Evolutionary conservation across 2,797 vertebrate species (phyloP).

Genomic region (Cossypha dichroa): DNA sequence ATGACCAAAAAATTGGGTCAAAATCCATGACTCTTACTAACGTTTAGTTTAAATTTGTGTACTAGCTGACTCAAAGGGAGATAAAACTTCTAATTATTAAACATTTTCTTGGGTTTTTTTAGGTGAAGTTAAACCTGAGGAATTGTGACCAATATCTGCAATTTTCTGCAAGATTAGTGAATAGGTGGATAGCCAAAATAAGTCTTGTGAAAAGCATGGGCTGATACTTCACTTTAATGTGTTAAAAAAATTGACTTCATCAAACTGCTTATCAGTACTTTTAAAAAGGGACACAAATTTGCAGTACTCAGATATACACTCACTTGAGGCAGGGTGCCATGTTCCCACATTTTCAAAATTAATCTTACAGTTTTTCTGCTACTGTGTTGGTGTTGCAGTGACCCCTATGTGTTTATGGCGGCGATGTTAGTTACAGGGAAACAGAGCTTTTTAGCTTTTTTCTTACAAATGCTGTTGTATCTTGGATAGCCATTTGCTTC

Average conservation of each 20-base stretch:
- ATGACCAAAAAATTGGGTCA: background rate
- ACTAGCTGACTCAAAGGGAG: background rate
- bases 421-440: background rate
- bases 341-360: background rate
- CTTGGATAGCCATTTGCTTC: background rate
- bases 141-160: background rate
- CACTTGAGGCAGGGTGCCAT: background rate
- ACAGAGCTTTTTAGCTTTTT: background rate
- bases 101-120: fast-evolving
- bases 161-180: background rate
- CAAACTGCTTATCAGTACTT: background rate
- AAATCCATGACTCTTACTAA: background rate
- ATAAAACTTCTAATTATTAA: background rate
- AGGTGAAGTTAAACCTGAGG: background rate
- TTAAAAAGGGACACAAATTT: background rate
- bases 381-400: background rate
- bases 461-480: background rate
- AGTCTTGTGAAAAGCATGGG: background rate
- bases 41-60: background rate
- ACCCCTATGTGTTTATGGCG: background rate
- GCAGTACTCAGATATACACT: background rate
- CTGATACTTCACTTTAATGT: background rate
- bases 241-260: background rate
- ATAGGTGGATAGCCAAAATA: background rate
- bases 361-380: background rate